These are phyloP conservation scores for Pteria penguin DNA, from an alignment of 2,888 invertebrate genomes.

Conservation along the genomic window DNA sequence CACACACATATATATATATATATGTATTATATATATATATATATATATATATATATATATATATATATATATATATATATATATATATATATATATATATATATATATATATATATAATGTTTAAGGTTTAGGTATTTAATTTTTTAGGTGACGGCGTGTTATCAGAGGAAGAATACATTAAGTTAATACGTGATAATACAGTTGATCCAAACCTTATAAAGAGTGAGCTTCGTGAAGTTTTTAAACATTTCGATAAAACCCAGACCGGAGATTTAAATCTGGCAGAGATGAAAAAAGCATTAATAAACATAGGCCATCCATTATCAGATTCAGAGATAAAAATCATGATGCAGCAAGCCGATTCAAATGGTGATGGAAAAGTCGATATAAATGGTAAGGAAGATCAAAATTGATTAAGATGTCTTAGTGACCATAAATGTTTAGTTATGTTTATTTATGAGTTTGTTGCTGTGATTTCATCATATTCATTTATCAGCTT, in stretches of 20 bases:
- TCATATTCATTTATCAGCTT: too few relatives aligned
- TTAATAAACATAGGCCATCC: slow-evolving; percentile 5
- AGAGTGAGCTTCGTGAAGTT: neutral
- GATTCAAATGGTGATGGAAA: slow-evolving; percentile 20
- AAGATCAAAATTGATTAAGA: too few relatives aligned
- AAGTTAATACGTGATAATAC: slow-evolving; percentile 1
- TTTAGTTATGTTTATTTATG: too few relatives aligned
- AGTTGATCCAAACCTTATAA: slow-evolving; percentile 8
- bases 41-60: too few relatives aligned
- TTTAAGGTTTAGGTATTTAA: too few relatives aligned
- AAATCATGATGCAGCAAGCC: slow-evolving; percentile 8
- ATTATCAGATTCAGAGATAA: slow-evolving; percentile 20
- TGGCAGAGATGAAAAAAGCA: slow-evolving; percentile 14
- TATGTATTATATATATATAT: too few relatives aligned
- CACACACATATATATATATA: too few relatives aligned
- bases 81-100: too few relatives aligned
- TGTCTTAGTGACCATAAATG: too few relatives aligned
- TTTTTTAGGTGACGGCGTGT: slow-evolving; percentile 2
- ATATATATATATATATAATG: neutral
- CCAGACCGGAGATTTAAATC: slow-evolving; percentile 3
- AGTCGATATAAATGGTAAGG: slow-evolving; percentile 22
- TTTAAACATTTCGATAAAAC: slow-evolving; percentile 15
- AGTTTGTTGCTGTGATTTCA: too few relatives aligned
- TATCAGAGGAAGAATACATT: slow-evolving; percentile 14
- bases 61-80: too few relatives aligned